A percentile compares a stretch with the other conserved stretches of the same genome.
phyloP scores from a whole-genome alignment of 2,888 invertebrate genomes.

The Deilephila porcellus region DNA sequence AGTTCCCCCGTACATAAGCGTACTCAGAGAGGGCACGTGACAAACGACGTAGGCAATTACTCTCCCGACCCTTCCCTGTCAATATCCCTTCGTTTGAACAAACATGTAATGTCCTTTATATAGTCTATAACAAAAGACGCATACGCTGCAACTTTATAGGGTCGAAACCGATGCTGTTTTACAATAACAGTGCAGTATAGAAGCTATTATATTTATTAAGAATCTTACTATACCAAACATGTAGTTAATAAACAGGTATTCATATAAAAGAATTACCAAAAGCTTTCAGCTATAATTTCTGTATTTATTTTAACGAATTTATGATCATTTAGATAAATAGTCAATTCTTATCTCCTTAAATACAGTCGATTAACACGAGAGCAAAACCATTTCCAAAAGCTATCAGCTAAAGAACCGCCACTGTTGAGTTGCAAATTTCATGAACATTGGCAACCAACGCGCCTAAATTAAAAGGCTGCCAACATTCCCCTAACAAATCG shows the following conservation, averaged over 20 bases:
- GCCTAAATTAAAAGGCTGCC: background rate
- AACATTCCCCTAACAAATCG: background rate
- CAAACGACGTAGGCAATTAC: conserved; percentile 2
- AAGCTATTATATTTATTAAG: too few relatives aligned
- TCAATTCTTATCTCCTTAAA: too few relatives aligned
- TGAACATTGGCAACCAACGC: background rate
- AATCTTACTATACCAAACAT: too few relatives aligned
- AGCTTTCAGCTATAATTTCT: too few relatives aligned
- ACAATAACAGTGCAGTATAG: background rate
- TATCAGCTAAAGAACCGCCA: too few relatives aligned
- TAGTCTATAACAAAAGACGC: background rate
- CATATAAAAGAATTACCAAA: too few relatives aligned
- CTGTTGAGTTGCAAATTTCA: background rate
- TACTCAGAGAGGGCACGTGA: conserved; percentile 1
- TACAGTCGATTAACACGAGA: too few relatives aligned
- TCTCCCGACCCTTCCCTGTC: background rate
- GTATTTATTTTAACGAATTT: too few relatives aligned
- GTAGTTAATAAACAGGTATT: too few relatives aligned
- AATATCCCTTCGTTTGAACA: background rate
- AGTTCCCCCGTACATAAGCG: background rate
- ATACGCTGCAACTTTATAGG: background rate
- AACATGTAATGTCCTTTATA: conserved; percentile 3
- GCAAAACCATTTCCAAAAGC: background rate
- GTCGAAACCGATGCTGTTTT: background rate
- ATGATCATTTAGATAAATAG: too few relatives aligned